Evolutionary conservation across 2,888 invertebrate genomes (phyloP).

Genomic region (Nesidiocoris tenuis): DNA sequence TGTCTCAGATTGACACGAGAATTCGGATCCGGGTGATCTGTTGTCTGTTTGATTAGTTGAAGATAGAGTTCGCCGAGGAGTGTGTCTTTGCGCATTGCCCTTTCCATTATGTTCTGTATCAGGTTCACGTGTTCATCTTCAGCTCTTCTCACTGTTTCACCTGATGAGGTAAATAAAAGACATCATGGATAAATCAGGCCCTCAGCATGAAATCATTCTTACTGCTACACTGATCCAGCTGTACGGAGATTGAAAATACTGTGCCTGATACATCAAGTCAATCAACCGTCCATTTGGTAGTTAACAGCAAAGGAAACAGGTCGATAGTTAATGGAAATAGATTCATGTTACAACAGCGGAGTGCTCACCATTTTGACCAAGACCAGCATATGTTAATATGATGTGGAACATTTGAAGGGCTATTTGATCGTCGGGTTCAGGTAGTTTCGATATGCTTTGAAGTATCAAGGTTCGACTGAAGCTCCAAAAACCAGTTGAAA

Average conservation of each 20-base stretch:
- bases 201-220: too few species aligned
- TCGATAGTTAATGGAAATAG: too few species aligned
- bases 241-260: too few species aligned
- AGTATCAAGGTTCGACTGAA: conserved; percentile 78
- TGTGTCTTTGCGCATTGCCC: conserved; percentile 86
- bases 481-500: conserved; percentile 84
- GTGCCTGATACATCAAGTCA: too few species aligned
- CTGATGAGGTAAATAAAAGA: too few species aligned
- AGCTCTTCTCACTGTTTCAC: conserved; percentile 66
- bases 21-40: conserved; percentile 86
- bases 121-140: conserved; percentile 86
- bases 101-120: conserved; percentile 84
- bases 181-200: too few species aligned
- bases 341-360: too few species aligned
- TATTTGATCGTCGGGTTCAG: conserved; percentile 82
- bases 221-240: too few species aligned
- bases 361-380: conserved; percentile 68
- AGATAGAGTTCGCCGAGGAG: conserved; percentile 86
- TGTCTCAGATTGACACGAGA: conserved; percentile 83
- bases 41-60: conserved; percentile 88
- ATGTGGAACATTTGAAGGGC: conserved; percentile 85
- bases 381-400: conserved; percentile 84
- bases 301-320: too few species aligned
- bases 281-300: too few species aligned
- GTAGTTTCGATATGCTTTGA: conserved; percentile 79